Evolutionary conservation across 2,797 vertebrate species (phyloP).

Genomic region (Tamandua tetradactyla): DNA sequence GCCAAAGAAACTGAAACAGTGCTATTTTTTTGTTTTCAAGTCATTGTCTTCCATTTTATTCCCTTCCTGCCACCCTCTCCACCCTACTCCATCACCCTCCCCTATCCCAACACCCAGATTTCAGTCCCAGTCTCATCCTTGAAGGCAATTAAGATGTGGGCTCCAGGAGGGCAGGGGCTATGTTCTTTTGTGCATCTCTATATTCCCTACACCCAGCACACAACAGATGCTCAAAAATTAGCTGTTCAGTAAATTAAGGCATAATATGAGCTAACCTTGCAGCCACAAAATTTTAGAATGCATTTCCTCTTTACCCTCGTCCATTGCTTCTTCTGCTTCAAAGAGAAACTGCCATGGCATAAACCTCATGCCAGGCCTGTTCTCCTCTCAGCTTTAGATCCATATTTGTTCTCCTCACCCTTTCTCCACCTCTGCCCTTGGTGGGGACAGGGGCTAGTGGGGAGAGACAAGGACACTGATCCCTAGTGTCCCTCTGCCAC

Average conservation of each 20-base stretch:
- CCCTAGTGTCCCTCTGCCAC: not conserved
- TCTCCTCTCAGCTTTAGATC: not conserved
- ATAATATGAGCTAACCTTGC: not conserved
- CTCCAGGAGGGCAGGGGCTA: not conserved
- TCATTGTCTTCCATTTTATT: not conserved
- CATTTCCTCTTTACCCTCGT: not conserved
- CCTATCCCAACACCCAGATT: not conserved
- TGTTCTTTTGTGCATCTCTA: not conserved
- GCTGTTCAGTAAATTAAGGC: not conserved
- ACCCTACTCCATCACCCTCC: too few species aligned
- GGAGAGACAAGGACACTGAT: not conserved
- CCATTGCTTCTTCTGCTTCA: not conserved
- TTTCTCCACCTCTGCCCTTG: not conserved
- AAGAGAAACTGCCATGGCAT: not conserved
- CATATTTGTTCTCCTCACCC: not conserved
- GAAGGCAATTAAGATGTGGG: not conserved
- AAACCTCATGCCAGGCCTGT: not conserved
- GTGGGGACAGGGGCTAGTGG: not conserved
- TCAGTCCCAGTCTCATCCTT: not conserved
- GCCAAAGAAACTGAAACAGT: too few species aligned
- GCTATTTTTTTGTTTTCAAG: not conserved
- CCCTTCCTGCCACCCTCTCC: not conserved
- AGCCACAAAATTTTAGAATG: not conserved
- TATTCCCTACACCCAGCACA: not conserved
- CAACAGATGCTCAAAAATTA: not conserved